Conservation (phyloP, 2,113 vertebrate genomes). For the Peromyscus leucopus region DNA sequence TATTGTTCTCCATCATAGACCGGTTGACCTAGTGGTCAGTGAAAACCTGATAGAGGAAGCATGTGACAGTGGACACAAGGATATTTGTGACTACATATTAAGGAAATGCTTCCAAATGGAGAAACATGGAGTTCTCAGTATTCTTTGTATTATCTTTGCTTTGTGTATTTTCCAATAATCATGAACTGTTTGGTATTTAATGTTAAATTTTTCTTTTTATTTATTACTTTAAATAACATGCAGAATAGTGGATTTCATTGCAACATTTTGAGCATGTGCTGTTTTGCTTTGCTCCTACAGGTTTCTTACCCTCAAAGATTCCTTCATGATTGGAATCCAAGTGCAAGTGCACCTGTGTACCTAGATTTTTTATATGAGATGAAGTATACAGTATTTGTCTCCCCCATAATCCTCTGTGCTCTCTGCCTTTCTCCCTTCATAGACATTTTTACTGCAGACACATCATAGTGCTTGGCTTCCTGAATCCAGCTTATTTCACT, state of each 20-base stretch:
- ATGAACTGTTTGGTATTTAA: neutral
- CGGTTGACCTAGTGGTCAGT: neutral
- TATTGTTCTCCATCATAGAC: neutral
- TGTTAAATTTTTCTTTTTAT: neutral
- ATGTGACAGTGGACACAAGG: neutral
- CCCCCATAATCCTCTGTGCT: fast-evolving
- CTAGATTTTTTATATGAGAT: neutral
- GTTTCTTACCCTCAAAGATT: neutral
- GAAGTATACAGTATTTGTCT: neutral
- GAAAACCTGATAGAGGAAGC: neutral
- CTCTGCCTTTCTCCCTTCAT: neutral
- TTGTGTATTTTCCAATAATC: neutral
- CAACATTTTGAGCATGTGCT: neutral
- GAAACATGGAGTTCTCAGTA: neutral
- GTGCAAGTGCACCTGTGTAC: neutral
- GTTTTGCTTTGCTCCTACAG: neutral
- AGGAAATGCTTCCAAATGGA: neutral
- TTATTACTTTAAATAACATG: neutral
- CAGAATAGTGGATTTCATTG: neutral
- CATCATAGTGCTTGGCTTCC: neutral
- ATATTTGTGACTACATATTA: neutral
- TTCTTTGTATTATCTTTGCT: neutral
- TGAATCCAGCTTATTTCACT: neutral
- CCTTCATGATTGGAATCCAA: neutral
- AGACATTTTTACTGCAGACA: neutral